Base-by-base conservation (phyloP, 2,888 invertebrate species). In the Drosophila trichaetosa region DNA sequence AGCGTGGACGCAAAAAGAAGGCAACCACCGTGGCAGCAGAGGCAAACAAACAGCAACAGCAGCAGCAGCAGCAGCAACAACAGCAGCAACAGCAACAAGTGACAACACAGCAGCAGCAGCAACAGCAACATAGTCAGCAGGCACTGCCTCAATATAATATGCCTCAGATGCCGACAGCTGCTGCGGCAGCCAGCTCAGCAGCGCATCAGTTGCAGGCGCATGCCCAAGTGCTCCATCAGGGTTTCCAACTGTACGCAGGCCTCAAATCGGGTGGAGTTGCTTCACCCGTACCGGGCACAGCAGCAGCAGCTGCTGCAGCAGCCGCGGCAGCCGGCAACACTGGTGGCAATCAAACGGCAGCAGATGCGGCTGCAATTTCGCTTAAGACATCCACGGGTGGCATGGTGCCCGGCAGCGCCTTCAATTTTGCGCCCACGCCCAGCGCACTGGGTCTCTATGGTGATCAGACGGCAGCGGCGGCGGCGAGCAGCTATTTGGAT, bases 401-500 rank as follows among this genome's bases (percentile, higher is more conserved):
- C 82, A 96, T 96, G 90, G 96, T 97, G 76, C 95, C 97, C 10
- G 96, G 96, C 33, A 97, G 97, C 93, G 97, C 97, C 59, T 97
- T 97, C 87, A 97, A 97, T 91, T 97, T 97, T 90, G 96, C 96
- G 24, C 94, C 96, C 5, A 94, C 96, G 0, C 94, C 96, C 5
- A 94, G 95, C 69, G 93, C 94, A 5, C 93, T 96, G 88, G 92
- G 92, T 0, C 68, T 92, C 0, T 92, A 92, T 59, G 91, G 92
- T 4, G 92, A 92, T 52, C 92, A 92, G 61, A 66, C 88, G 13
- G 87, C 91, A 18, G 91, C 95, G 18, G 94, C 86, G 10, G 96
- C 96, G 53, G 95, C 95, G 89, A 94, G 95, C 80, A 94, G 95
- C 49, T 96, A 96, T 91, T 93, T 96, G 60, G 96, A 96, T 82